These are phyloP conservation scores for Kuschelorhynchus macadamiae DNA, from an alignment of 2,888 invertebrate species.

Conservation along the genomic window DNA sequence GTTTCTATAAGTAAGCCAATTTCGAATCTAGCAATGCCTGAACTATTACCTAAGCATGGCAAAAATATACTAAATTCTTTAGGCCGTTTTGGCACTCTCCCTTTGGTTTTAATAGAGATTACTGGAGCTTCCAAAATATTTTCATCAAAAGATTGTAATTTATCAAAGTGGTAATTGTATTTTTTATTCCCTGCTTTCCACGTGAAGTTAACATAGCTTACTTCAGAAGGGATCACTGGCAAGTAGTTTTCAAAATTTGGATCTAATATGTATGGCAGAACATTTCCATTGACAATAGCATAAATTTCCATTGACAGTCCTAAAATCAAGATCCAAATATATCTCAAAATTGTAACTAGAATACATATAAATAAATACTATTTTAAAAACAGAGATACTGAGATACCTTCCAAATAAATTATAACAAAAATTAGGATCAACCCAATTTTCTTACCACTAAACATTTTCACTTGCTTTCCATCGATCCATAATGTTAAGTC, in stretches of 20 bases:
- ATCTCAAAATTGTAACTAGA: background rate
- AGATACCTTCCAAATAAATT: no score
- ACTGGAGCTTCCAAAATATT: constrained; percentile 88
- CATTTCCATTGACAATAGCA: constrained; percentile 90
- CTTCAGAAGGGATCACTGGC: constrained; percentile 93
- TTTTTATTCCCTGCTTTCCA: constrained; percentile 88
- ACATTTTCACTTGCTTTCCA: constrained; percentile 91
- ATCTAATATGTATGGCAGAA: constrained; percentile 88
- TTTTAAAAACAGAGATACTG: no score
- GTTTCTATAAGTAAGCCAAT: constrained; percentile 89
- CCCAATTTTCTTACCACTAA: constrained; percentile 82
- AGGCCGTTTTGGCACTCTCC: constrained; percentile 87
- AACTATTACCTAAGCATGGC: constrained; percentile 89
- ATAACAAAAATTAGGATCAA: no score
- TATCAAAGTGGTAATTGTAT: constrained; percentile 90
- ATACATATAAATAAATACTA: no score
- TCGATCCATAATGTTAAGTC: constrained; percentile 92
- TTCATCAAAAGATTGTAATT: constrained; percentile 86
- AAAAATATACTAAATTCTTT: constrained; percentile 92
- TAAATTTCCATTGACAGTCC: constrained; percentile 90
- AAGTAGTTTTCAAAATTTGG: constrained; percentile 92
- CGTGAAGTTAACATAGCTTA: constrained; percentile 91
- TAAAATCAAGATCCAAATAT: constrained; percentile 63
- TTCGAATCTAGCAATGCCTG: constrained; percentile 89
- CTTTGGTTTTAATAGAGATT: constrained; percentile 88